Evolutionary conservation across 1,140 invertebrate genomes (phyloP).

Genomic region (Idris sp.): DNA sequence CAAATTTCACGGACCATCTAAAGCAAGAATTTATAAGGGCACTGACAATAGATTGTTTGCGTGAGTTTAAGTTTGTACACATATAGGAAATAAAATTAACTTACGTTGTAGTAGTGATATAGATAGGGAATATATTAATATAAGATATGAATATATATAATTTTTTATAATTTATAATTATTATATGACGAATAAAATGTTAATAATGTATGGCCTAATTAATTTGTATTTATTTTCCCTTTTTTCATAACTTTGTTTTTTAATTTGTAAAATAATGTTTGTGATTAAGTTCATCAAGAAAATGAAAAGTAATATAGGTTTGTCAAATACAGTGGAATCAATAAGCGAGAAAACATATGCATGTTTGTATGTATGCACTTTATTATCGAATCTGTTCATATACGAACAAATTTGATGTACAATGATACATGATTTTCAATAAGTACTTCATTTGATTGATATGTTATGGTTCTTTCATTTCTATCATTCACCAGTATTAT

Average conservation of each 20-base stretch:
- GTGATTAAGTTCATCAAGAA: no score
- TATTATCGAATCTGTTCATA: conserved; percentile 58
- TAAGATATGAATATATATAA: conserved; percentile 56
- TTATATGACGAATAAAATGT: conserved; percentile 63
- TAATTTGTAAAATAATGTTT: no score
- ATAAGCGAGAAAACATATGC: not conserved
- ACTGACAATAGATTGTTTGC: conserved; percentile 63
- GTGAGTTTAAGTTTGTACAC: conserved; percentile 61
- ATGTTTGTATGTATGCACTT: conserved; percentile 45
- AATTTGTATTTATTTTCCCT: conserved; percentile 13
- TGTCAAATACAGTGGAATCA: no score
- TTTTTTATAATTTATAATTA: conserved; percentile 65
- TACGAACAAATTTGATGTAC: conserved; percentile 57
- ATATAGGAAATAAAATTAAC: conserved; percentile 53
- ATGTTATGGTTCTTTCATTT: conserved; percentile 57
- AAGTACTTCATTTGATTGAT: conserved; percentile 60
- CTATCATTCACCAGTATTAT: conserved; percentile 74
- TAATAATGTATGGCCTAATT: conserved; percentile 59
- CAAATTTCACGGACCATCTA: conserved; percentile 57
- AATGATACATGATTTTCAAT: conserved; percentile 47
- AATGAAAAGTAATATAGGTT: no score
- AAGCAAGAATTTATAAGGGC: conserved; percentile 57
- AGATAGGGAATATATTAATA: conserved; percentile 62
- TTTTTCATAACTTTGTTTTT: no score
- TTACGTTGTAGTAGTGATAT: conserved; percentile 54